Percentiles rank a stretch among this genome's conserved stretches.
These are phyloP conservation scores for Rhincodon typus DNA, from an alignment of 2,797 vertebrate species.

Conservation along the genomic window DNA sequence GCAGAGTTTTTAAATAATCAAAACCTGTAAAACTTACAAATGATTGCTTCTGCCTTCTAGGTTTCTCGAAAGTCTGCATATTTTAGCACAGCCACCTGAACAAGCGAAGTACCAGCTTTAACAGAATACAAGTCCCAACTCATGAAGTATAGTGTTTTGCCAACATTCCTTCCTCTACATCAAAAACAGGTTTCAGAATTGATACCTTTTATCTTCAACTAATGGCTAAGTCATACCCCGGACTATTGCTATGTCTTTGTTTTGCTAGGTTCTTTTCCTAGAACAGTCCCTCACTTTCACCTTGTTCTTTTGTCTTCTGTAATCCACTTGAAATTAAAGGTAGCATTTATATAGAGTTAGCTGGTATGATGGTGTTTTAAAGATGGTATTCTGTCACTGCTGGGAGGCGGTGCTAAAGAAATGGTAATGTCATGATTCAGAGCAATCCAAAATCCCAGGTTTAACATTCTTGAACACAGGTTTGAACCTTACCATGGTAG, in stretches of 20 bases:
- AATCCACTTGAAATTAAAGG: not conserved
- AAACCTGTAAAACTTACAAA: too few species aligned
- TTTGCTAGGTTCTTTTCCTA: not conserved
- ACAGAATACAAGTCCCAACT: not conserved
- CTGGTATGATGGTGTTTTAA: not conserved
- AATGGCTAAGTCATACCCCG: not conserved
- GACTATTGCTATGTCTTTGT: not conserved
- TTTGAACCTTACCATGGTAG: too few species aligned
- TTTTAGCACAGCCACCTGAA: not conserved
- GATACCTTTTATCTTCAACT: not conserved
- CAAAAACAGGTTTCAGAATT: not conserved
- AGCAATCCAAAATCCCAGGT: too few species aligned
- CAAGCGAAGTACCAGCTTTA: not conserved
- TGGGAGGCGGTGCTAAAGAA: too few species aligned
- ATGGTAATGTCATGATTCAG: too few species aligned
- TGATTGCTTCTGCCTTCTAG: not conserved
- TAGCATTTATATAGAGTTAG: not conserved
- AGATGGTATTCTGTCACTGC: not conserved
- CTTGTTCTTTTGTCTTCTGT: not conserved
- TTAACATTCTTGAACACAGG: too few species aligned
- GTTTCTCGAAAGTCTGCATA: not conserved
- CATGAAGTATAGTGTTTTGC: not conserved
- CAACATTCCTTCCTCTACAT: not conserved
- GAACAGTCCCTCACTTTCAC: not conserved
- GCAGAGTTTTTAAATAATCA: too few species aligned